Base-by-base conservation (phyloP, 2,888 invertebrate species). In the Didymodactylos carnosus region DNA sequence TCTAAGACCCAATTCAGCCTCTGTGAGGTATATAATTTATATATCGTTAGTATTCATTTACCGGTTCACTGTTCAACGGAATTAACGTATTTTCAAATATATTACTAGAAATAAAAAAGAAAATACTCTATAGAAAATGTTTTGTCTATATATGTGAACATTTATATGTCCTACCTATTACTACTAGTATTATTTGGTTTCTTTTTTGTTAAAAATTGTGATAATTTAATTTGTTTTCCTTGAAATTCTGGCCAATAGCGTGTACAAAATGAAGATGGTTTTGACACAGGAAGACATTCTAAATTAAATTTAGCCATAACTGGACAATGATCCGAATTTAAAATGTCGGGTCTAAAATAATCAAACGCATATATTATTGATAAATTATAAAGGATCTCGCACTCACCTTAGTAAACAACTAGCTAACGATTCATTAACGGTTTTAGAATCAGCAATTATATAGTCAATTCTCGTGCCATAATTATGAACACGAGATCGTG, bases 281-380 rank as follows among this genome's bases (percentile, higher is more conserved):
- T 80, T 11, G 81, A 70, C 11, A 80, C 72, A 23, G 76, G 35
- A 3, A 77, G 62, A 69, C 79, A 76, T 23, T 78, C 75, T n/a
- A 81, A 77, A n/a, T 79, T 79, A n/a, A 81, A 77, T 13, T 73
- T 41, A 5, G 81, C 80, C 43, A 77, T 78, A 0, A 95, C 87
- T 0, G 97, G 97, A 81, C 95, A 97, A 84, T 98, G 97, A 83
- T 98, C 97, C 81, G 94, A 94, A 53, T 97, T 97, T 81, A 87
- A 88, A 8, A 94, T 89, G 77, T 89, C 85, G 73, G 87, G 87
- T 70, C 92, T 87, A 78, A n/a, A n/a, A n/a, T n/a, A n/a, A n/a
- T n/a, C n/a, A n/a, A n/a, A 81, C 78, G 46, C 80, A 78, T 13
- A 81, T 77, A 8, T 81, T 80, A 8, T 78, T 76, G 78, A 80